Evolutionary conservation across 2,888 invertebrate genomes (phyloP).

Genomic region (Agrochola lota): DNA sequence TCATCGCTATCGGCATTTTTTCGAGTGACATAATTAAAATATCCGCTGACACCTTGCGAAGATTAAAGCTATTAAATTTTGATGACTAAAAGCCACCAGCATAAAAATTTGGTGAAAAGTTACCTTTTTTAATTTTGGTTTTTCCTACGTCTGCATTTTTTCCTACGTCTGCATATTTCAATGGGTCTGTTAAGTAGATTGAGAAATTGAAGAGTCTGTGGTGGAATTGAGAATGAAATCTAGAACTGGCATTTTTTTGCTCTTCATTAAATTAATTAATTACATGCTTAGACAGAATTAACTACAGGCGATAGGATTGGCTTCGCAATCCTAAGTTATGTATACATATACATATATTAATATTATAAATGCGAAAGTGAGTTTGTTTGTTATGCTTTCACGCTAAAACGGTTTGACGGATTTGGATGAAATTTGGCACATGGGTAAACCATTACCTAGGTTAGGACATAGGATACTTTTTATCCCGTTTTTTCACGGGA

Average conservation of each 20-base stretch:
- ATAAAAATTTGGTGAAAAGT: constrained; percentile 61
- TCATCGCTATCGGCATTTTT: constrained; percentile 74
- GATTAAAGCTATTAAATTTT: constrained; percentile 78
- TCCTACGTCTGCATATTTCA: constrained; percentile 34
- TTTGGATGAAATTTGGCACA: too few relatives aligned
- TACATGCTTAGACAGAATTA: not conserved
- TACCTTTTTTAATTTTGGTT: constrained; percentile 49
- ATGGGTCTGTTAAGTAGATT: constrained; percentile 7
- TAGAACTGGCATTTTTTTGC: too few relatives aligned
- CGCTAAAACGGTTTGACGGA: too few relatives aligned
- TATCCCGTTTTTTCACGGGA: too few relatives aligned
- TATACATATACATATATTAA: too few relatives aligned
- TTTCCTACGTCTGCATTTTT: constrained; percentile 32
- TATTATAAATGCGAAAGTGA: too few relatives aligned
- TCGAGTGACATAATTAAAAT: constrained; percentile 82
- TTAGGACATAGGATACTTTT: too few relatives aligned
- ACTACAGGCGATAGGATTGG: too few relatives aligned
- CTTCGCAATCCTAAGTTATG: too few relatives aligned
- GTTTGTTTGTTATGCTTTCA: too few relatives aligned
- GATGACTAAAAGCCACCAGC: constrained; percentile 73
- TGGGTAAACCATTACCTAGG: too few relatives aligned
- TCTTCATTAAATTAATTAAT: not conserved
- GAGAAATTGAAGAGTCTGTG: not conserved
- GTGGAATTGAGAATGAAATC: not conserved
- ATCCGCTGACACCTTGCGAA: constrained; percentile 79